phyloP scores from a whole-genome alignment of 1,140 invertebrate species.

The Dermatophagoides farinae region DNA sequence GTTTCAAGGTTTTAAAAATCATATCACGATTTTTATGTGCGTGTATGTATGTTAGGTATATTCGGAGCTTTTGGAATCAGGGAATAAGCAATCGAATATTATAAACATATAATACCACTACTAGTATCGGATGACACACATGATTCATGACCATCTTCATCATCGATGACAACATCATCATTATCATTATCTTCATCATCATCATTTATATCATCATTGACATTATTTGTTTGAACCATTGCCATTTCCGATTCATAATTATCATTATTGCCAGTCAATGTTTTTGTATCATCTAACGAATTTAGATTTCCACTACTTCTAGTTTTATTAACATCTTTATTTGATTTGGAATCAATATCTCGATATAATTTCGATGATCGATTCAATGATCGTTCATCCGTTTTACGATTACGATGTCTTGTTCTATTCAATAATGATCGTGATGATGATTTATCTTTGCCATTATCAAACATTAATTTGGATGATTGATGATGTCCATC shows the following conservation, averaged over 20 bases:
- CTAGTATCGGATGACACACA: slow-evolving; percentile 21
- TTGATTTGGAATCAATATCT: too few species aligned
- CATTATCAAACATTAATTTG: too few species aligned
- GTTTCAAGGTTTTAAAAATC: too few species aligned
- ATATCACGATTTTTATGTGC: too few species aligned
- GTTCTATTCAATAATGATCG: too few species aligned
- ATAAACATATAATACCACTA: too few species aligned
- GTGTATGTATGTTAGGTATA: neutral
- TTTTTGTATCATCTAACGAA: neutral
- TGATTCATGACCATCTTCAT: slow-evolving; percentile 14
- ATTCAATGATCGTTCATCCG: too few species aligned
- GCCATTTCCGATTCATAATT: neutral
- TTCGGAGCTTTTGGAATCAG: neutral
- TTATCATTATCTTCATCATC: slow-evolving; percentile 16
- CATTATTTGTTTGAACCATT: slow-evolving; percentile 16
- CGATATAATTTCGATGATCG: too few species aligned
- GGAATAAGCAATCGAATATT: neutral
- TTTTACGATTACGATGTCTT: too few species aligned
- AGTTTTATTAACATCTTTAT: neutral
- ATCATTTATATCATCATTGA: slow-evolving; percentile 17
- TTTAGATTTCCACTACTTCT: neutral
- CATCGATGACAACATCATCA: slow-evolving; percentile 15
- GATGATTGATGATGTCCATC: neutral
- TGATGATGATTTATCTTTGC: too few species aligned
- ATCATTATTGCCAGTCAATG: too few species aligned